These are phyloP conservation scores for Ancistrus triradiatus DNA, from an alignment of 2,113 vertebrate species.

Conservation along the genomic window DNA sequence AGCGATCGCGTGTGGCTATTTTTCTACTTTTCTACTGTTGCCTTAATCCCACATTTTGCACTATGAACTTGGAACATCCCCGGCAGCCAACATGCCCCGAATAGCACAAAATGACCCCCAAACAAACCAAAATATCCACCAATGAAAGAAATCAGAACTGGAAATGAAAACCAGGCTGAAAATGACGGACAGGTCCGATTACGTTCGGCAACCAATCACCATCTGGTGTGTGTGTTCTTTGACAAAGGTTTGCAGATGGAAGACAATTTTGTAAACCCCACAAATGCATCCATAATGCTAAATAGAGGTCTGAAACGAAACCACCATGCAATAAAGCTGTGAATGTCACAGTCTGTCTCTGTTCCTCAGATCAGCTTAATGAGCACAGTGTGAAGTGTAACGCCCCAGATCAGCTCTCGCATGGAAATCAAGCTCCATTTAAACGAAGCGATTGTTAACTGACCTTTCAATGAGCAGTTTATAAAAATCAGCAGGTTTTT, in stretches of 20 bases:
- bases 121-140: constrained; percentile 34
- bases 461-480: no score
- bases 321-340: constrained; percentile 56
- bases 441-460: no score
- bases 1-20: constrained; percentile 44
- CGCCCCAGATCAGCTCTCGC: no score
- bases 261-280: constrained; percentile 27
- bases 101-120: constrained; percentile 48
- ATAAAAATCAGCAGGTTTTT: no score
- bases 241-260: constrained; percentile 44
- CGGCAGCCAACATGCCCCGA: constrained; percentile 12
- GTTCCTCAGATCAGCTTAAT: constrained; percentile 23
- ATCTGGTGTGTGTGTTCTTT: constrained; percentile 43
- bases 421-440: no score
- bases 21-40: constrained; percentile 51
- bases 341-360: constrained; percentile 49
- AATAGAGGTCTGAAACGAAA: constrained; percentile 43
- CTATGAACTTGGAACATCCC: constrained; percentile 67
- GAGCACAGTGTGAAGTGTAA: no score
- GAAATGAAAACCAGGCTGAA: constrained; percentile 2
- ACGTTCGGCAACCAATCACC: constrained; percentile 31
- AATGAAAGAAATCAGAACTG: constrained; percentile 12
- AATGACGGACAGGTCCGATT: constrained; percentile 3
- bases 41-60: constrained; percentile 69
- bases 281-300: constrained; percentile 24